Percentiles rank a stretch among this genome's conserved stretches.
Conservation (phyloP, 2,797 vertebrate species). For the Chiloscyllium punctatum region DNA sequence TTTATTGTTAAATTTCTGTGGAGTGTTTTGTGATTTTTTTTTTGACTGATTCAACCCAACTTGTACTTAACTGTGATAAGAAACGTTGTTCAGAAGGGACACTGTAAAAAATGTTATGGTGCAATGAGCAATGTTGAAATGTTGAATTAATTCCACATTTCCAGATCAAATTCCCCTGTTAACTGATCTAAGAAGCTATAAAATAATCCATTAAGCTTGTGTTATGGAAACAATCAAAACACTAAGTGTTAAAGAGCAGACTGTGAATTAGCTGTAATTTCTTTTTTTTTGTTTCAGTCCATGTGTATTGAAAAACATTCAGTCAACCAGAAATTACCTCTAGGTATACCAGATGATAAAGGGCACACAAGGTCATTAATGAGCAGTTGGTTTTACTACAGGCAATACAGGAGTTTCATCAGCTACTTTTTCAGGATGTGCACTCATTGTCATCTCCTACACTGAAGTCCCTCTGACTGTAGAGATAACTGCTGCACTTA, state of each 20-base stretch:
- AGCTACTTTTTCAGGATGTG: background rate
- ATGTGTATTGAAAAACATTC: background rate
- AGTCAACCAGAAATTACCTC: background rate
- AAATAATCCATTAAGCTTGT: background rate
- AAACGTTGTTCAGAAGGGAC: background rate
- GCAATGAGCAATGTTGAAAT: background rate
- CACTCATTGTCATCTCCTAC: background rate
- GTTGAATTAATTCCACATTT: background rate
- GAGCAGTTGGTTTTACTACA: background rate
- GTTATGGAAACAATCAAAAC: background rate
- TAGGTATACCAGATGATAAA: background rate
- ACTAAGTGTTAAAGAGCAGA: background rate
- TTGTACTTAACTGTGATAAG: background rate
- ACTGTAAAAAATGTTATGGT: background rate
- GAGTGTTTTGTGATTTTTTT: no score
- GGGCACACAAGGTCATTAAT: background rate
- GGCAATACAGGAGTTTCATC: background rate
- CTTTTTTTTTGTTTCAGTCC: background rate
- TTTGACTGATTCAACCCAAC: no score
- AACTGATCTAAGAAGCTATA: background rate
- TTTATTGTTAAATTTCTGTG: no score
- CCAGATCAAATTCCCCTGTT: background rate
- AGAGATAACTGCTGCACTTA: background rate
- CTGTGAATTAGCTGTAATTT: background rate
- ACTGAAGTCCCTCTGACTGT: background rate